Evolutionary conservation across 2,797 vertebrate genomes (phyloP).

Genomic region (Sebastes cheni): DNA sequence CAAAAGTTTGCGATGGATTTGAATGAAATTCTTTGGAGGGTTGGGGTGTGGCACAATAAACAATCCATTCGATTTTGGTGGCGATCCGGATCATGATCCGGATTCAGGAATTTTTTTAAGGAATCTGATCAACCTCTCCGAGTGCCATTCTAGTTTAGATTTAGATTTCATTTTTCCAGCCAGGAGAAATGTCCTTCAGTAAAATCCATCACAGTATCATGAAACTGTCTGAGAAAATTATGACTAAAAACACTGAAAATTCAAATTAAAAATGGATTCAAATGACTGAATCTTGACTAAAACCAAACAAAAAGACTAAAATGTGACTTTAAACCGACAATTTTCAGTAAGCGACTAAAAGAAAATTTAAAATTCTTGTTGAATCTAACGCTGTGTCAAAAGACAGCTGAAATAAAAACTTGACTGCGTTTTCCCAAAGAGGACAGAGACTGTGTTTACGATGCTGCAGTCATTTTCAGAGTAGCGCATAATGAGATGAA

Average conservation of each 20-base stretch:
- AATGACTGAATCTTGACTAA: background rate
- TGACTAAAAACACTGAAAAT: background rate
- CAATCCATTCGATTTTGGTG: too few relatives aligned
- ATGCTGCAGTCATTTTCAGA: too few relatives aligned
- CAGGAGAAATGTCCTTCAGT: background rate
- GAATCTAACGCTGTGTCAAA: background rate
- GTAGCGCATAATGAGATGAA: slow-evolving; percentile 29
- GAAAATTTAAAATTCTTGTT: background rate
- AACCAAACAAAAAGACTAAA: background rate
- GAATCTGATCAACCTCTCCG: too few relatives aligned
- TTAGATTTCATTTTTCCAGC: background rate
- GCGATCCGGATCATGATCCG: too few relatives aligned
- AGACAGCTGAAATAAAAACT: background rate
- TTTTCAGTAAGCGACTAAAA: background rate
- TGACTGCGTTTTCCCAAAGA: background rate
- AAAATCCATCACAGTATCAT: background rate
- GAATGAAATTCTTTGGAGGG: too few relatives aligned
- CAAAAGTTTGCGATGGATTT: too few relatives aligned
- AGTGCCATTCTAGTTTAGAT: background rate
- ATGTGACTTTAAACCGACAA: background rate
- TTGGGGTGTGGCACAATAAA: too few relatives aligned
- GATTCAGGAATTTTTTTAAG: too few relatives aligned
- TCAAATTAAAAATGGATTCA: background rate
- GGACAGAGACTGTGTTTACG: background rate
- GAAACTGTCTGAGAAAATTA: background rate